Evolutionary conservation across 2,113 vertebrate genomes (phyloP).

Genomic region (Prolemur simus): DNA sequence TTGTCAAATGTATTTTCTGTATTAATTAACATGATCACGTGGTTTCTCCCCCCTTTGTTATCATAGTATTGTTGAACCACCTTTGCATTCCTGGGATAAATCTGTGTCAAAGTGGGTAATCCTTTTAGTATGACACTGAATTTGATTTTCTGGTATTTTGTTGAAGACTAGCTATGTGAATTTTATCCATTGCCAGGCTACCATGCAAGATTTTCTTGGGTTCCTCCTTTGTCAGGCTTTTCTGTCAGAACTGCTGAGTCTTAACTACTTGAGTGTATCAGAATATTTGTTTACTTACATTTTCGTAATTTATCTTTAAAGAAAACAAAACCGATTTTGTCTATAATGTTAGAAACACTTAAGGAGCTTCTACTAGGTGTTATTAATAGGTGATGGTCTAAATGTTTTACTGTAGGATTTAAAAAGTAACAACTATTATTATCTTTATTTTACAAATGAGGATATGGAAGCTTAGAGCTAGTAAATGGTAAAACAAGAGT

Average conservation of each 20-base stretch:
- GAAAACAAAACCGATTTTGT: background rate
- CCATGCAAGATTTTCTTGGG: background rate
- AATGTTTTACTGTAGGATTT: background rate
- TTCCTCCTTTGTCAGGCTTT: background rate
- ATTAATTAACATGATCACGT: background rate
- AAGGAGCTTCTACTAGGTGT: background rate
- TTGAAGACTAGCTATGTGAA: background rate
- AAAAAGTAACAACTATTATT: background rate
- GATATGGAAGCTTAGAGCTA: background rate
- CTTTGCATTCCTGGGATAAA: slow-evolving; percentile 30
- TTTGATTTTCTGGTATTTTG: background rate
- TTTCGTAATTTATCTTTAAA: background rate
- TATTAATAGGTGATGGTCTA: background rate
- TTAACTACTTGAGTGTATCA: background rate
- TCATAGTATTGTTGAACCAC: background rate
- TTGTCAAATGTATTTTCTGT: background rate
- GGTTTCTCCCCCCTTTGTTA: background rate
- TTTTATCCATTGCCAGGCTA: background rate
- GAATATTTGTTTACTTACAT: background rate
- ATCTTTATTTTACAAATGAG: background rate
- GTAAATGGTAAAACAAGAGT: background rate
- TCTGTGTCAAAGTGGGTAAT: background rate
- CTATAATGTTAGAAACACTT: background rate
- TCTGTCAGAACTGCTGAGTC: background rate
- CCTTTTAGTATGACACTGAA: background rate